A percentile compares a stretch with the other conserved stretches of the same genome.
phyloP scores from a whole-genome alignment of 2,797 vertebrate genomes.

The Gallinago nigripennis region DNA sequence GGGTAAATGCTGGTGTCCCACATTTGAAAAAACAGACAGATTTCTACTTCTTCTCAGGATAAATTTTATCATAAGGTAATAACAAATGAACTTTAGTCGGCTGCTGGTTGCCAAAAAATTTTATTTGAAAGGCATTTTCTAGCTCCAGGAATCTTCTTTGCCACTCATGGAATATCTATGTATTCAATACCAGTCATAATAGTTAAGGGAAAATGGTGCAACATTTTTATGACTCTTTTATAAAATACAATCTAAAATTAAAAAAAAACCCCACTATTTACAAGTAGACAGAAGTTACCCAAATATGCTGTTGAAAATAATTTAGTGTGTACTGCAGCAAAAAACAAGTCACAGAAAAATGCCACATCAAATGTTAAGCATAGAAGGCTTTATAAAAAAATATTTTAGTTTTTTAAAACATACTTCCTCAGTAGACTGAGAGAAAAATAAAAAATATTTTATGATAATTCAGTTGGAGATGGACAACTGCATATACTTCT shows the following conservation, averaged over 20 bases:
- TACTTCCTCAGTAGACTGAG: not conserved
- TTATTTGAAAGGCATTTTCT: not conserved
- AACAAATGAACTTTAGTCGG: not conserved
- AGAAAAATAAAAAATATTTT: not conserved
- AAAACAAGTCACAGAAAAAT: not conserved
- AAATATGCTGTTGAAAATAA: not conserved
- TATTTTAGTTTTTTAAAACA: accelerated
- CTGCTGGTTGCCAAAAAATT: not conserved
- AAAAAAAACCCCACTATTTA: not conserved
- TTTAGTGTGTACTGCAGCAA: not conserved
- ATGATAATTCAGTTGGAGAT: not conserved
- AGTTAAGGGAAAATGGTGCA: not conserved
- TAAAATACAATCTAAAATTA: not conserved
- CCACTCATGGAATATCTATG: not conserved
- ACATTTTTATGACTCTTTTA: not conserved
- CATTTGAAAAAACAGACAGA: not conserved
- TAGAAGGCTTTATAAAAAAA: not conserved
- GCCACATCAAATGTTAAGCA: not conserved
- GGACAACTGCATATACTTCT: not conserved
- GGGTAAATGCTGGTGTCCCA: not conserved
- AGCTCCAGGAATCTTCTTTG: not conserved
- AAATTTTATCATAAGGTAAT: not conserved
- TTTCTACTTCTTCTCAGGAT: not conserved
- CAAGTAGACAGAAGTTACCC: not conserved
- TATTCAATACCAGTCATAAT: not conserved